Base-by-base conservation (phyloP, 35 echinoderm and acorn worm genomes). In the Lytechinus variegatus region DNA sequence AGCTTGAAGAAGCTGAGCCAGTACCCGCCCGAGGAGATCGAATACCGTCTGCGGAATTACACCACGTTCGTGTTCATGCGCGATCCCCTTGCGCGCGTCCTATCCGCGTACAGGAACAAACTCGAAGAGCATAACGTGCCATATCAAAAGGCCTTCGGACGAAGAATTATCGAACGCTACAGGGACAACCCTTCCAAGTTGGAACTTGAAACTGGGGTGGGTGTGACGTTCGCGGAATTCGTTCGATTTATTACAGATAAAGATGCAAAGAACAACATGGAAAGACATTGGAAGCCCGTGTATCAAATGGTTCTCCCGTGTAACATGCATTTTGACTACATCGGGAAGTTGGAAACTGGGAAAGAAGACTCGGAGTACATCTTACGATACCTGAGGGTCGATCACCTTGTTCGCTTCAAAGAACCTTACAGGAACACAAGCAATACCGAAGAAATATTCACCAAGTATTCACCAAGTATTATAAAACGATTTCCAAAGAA, bases 61-160 rank as follows among this genome's bases (percentile, higher is more conserved):
- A 99, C 97, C 5, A 97, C 94, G 29, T 99, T 99, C 91, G 91
- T 99, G 4, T 99, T 97, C 92, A 97, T 99, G 6, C 86, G 98
- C 28, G 89, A 99, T 92, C 98, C 98, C 54, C 96, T 99, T 54
- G 92, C 97, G 21, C 87, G 98, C 12, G 95, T 97, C 6, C 94
- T 44, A 44, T 44, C 33, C 33, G 33, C 33, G 33, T 44, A 44
- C 33, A 44, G 33, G 33, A 44, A 44, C 86, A 99, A 99, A 96
- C 96, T 99, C 54, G 19, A 92, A 86, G 27, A 96, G 54, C 92
- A 56, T 11, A 97, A 97, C 54, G n/a, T 5, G 10, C 57, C 95
- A 1, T 99, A 95, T 56, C 95, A 97, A 57, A 97, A 94, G 57
- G 19, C 72, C 10, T 44, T 96, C 86, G 97, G 98, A 8, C 52